phyloP scores from a whole-genome alignment of 2,888 invertebrate genomes.

The Ornithoptera priamus region DNA sequence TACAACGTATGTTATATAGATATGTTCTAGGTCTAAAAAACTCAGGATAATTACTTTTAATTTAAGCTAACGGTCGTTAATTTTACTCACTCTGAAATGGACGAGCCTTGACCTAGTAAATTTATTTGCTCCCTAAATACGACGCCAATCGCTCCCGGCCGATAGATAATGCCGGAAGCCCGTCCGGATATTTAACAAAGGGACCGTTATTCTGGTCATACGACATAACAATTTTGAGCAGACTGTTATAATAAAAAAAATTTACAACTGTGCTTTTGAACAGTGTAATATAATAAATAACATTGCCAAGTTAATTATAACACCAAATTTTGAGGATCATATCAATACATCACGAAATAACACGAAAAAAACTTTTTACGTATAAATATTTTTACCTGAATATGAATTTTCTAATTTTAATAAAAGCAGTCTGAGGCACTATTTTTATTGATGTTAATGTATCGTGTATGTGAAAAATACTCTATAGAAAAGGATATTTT shows the following conservation, averaged over 20 bases:
- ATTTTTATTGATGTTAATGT: too few species aligned
- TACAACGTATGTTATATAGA: constrained; percentile 4
- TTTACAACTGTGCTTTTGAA: neutral
- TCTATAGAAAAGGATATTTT: too few species aligned
- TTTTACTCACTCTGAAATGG: constrained; percentile 51
- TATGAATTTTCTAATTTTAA: too few species aligned
- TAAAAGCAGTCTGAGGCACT: too few species aligned
- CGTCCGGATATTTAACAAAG: constrained; percentile 67
- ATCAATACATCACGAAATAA: too few species aligned
- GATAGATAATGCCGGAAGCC: constrained; percentile 62
- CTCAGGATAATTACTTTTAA: constrained; percentile 52
- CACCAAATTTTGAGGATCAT: too few species aligned
- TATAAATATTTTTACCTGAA: too few species aligned
- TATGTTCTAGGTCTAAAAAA: constrained; percentile 26
- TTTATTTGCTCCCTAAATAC: constrained; percentile 60
- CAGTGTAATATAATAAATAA: neutral
- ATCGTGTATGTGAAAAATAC: too few species aligned
- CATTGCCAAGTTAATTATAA: neutral
- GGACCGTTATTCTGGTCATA: constrained; percentile 62
- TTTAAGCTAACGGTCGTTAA: constrained; percentile 47
- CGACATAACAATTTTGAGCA: constrained; percentile 34
- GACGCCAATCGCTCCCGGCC: constrained; percentile 57
- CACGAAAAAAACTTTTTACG: too few species aligned
- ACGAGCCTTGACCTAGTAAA: constrained; percentile 70
- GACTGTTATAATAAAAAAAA: constrained; percentile 14